Evolutionary conservation across 2,113 vertebrate species (phyloP), one percentile per base, ranked within the genome.

Genomic region (Rhinopomastus cyanomelas): DNA sequence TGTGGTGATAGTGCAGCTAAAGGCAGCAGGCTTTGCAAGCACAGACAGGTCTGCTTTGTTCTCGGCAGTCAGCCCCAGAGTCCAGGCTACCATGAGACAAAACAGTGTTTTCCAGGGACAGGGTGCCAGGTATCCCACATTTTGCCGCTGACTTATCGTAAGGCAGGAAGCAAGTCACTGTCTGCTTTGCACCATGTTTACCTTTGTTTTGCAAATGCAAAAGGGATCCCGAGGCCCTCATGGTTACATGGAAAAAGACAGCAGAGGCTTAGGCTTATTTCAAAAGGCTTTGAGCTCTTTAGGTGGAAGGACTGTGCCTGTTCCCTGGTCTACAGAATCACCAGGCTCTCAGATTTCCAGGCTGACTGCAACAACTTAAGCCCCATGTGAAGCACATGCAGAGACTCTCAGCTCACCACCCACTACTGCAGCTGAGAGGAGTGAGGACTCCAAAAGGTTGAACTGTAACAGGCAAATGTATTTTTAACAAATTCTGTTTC

Each of bases 401-500:
- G 52, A 91, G 67, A 86, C 92, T 84, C 90, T 89, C 81, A 77
- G 13, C 78, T 88, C 64, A 17, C 55, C 93, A 80, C 95, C 93
- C 88, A 87, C 88, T 90, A 78, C 81, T 21, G 0, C 52, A 89
- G 79, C 3, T 90, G 85, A 82, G 79, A 78, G 76, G 69, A 84
- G 61, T 2, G 52, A 93, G 91, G 93, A 81, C 82, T 94, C 85
- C 68, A 79, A 80, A 92, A 93, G 92, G 93, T 89, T 93, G 90
- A 91, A 87, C 92, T 66, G 49, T 74, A 90, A 85, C 77, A 95
- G 87, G 91, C 94, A 93, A 90, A 93, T 93, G 81, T 94, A 95
- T 96, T 97, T 96, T 96, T 96, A 96, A 96, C 93, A 91, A 91
- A 90, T 91, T 93, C 92, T 94, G 93, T 95, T 96, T 90, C 95